Base-by-base conservation (phyloP, 1,140 invertebrate genomes). In the Delia radicum region DNA sequence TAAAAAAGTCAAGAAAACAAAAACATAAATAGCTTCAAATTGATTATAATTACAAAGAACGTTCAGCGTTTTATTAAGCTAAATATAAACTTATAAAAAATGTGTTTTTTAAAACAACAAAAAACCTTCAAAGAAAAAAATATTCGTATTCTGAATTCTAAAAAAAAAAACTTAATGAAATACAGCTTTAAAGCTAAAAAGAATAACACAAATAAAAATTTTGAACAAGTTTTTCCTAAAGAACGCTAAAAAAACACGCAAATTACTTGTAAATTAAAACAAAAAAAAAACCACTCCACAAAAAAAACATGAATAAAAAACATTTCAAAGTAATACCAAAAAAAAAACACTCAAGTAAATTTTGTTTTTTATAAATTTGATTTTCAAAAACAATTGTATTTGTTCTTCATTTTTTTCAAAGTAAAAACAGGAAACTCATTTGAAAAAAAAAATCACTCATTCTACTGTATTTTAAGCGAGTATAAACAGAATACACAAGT, bases 221-320 rank as follows among this genome's bases (percentile, higher is more conserved):
- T 42, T 55, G 24, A 55, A 55, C 48, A 55, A 55, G 48, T 55
- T 55, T 55, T 55, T 55, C 48, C 21, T 33, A 21, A 69, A 67
- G 28, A 67, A 67, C 13, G 15, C 18, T 8, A 37, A 33, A 65
- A 65, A 65, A 65, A 26, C 61, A 65, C 28, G 27, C 62, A 65
- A 31, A 65, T 63, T 63, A 63, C 61, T 63, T 63, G 61, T 63
- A 63, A 26, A 63, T 63, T 63, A 65, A 28, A 65, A 29, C 21
- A 65, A 65, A 65, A 65, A n/a, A n/a, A n/a, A n/a, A n/a, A n/a
- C n/a, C n/a, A n/a, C n/a, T n/a, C n/a, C n/a, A n/a, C n/a, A 37
- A 3, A 37, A 55, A 55, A n/a, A 55, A 7, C n/a, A 55, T 21
- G n/a, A 15, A 55, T 21, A 55, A 7, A 55, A 55, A 55, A n/a